Evolutionary conservation across 2,797 vertebrate species (phyloP).

Genomic region (Enteromius treurensis): DNA sequence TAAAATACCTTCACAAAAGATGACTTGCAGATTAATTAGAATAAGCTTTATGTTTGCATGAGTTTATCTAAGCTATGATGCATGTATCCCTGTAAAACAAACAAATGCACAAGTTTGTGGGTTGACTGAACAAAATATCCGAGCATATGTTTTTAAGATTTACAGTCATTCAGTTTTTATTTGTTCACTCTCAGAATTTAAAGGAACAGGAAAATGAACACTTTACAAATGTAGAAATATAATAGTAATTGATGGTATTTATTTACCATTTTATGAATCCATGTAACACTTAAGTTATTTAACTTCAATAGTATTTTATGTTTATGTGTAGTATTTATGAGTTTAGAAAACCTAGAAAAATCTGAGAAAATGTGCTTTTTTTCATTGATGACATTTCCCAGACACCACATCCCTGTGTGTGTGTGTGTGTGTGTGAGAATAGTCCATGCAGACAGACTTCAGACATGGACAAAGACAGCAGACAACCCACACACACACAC

Average conservation of each 20-base stretch:
- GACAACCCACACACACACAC: background rate
- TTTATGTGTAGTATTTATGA: background rate
- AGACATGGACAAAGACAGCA: background rate
- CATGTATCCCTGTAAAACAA: background rate
- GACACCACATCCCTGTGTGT: background rate
- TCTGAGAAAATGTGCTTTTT: background rate
- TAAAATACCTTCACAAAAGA: background rate
- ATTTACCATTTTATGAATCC: background rate
- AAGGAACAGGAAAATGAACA: background rate
- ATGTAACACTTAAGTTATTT: background rate
- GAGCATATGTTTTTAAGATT: background rate
- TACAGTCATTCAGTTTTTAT: no score
- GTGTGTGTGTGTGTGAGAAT: slow-evolving; percentile 4
- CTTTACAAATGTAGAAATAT: background rate
- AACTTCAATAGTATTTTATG: no score
- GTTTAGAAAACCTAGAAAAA: background rate
- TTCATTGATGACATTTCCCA: background rate
- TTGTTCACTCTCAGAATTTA: no score
- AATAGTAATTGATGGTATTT: background rate
- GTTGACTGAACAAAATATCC: background rate
- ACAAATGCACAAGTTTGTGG: background rate
- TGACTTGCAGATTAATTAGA: background rate
- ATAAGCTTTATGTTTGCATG: background rate
- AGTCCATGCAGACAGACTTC: background rate
- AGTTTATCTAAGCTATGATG: background rate